Percentiles rank a stretch among this genome's conserved stretches.
Conservation (phyloP, 2,888 invertebrate species). For the Keiferia lycopersicella region DNA sequence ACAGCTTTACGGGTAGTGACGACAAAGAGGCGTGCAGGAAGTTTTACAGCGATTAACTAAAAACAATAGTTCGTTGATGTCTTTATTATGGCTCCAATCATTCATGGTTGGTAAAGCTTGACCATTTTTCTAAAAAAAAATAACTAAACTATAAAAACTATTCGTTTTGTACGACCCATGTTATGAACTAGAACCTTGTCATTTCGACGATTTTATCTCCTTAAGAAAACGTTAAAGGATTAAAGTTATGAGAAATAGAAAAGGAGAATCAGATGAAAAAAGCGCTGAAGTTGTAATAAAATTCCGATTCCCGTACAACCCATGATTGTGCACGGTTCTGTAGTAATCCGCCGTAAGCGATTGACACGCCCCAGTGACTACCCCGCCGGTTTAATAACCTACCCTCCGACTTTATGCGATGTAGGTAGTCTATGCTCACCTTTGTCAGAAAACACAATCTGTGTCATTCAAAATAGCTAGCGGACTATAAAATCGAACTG, state of each 20-base stretch:
- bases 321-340: background rate
- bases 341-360: background rate
- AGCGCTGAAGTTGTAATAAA: background rate
- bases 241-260: too few species aligned
- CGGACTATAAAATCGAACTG: too few species aligned
- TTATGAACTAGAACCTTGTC: too few species aligned
- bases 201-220: too few species aligned
- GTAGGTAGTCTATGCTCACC: too few species aligned
- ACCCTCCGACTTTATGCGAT: background rate
- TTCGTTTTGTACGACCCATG: too few species aligned
- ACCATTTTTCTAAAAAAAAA: background rate
- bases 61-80: slow-evolving; percentile 19
- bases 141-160: too few species aligned
- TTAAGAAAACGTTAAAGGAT: too few species aligned
- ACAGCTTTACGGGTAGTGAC: slow-evolving; percentile 1
- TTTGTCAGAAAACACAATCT: too few species aligned
- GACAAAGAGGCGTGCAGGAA: slow-evolving; percentile 5
- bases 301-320: background rate
- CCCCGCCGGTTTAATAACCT: background rate
- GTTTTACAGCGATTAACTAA: slow-evolving; percentile 7
- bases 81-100: background rate
- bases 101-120: background rate
- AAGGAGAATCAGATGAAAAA: background rate
- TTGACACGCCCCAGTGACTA: background rate
- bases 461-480: too few species aligned